A percentile compares a stretch with the other conserved stretches of the same genome.
phyloP scores from a whole-genome alignment of 2,113 vertebrate genomes.

The Gorsachius goisagi region DNA sequence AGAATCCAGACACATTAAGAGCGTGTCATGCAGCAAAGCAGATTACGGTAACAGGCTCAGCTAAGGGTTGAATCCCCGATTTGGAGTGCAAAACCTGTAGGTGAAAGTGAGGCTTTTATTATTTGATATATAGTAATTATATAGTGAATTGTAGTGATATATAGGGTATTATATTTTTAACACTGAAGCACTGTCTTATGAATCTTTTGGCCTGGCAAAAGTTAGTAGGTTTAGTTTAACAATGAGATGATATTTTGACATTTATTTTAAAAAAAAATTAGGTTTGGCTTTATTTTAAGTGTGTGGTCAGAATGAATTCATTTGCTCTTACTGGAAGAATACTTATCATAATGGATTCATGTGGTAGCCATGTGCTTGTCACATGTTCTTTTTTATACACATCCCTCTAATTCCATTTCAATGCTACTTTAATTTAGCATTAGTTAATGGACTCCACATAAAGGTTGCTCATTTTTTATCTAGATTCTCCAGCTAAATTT shows the following conservation, averaged over 20 bases:
- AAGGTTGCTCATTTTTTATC: conserved; percentile 59
- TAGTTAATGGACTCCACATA: conserved; percentile 70
- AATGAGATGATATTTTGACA: conserved; percentile 49
- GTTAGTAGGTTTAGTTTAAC: not conserved
- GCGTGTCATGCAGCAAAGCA: not conserved
- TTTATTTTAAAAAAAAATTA: conserved; percentile 32
- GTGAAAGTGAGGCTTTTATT: not conserved
- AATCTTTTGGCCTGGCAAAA: conserved; percentile 12
- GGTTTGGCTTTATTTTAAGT: conserved; percentile 66
- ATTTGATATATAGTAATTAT: not conserved
- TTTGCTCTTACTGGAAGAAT: conserved; percentile 74
- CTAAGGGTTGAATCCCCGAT: not conserved
- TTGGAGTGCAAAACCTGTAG: not conserved
- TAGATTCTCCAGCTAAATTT: conserved; percentile 44
- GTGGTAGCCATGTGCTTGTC: conserved; percentile 65
- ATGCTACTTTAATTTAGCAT: conserved; percentile 71
- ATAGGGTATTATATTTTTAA: not conserved
- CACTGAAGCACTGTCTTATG: not conserved
- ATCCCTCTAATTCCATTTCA: conserved; percentile 66
- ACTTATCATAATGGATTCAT: conserved; percentile 73
- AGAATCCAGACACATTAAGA: not conserved
- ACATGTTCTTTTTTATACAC: conserved; percentile 67
- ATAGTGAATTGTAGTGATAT: not conserved
- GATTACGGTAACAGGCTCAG: not conserved
- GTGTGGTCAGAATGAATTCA: conserved; percentile 65